Evolutionary conservation across 2,888 invertebrate species (phyloP).

Genomic region (Eupeodes latifasciatus): DNA sequence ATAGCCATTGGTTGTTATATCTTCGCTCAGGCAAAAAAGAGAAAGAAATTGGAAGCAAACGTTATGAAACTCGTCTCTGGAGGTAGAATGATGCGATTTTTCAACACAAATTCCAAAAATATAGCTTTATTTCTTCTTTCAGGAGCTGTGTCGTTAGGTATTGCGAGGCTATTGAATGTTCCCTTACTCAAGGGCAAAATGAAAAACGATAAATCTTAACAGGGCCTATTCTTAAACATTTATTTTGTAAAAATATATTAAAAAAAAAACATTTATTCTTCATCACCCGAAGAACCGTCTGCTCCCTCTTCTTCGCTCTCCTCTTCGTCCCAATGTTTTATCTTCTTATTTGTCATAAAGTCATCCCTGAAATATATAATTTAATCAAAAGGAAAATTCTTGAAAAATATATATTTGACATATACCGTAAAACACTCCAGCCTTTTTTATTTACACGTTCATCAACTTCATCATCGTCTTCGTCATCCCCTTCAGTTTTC

Average conservation of each 20-base stretch:
- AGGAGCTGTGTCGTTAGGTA: conserved; percentile 59
- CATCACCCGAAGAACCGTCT: conserved; percentile 46
- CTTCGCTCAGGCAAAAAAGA: conserved; percentile 57
- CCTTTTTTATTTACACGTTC: conserved; percentile 83
- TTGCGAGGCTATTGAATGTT: conserved; percentile 55
- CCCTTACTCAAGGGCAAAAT: conserved; percentile 29
- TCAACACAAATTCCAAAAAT: background rate
- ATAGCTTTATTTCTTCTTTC: background rate
- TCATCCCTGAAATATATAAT: conserved; percentile 87
- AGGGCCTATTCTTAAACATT: background rate
- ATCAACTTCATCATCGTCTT: conserved; percentile 81
- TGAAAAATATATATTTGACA: background rate
- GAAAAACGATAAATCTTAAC: background rate
- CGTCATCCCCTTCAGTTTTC: conserved; percentile 84
- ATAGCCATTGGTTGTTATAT: conserved; percentile 63
- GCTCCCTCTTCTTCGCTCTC: conserved; percentile 77
- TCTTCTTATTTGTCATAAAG: conserved; percentile 94
- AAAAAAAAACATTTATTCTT: conserved; percentile 12
- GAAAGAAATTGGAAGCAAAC: conserved; percentile 55
- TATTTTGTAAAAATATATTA: conserved; percentile 28
- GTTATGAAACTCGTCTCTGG: conserved; percentile 57
- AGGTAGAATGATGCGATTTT: conserved; percentile 18
- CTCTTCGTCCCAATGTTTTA: conserved; percentile 96
- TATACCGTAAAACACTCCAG: conserved; percentile 87
- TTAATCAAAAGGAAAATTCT: background rate